phyloP scores from a whole-genome alignment of 2,888 invertebrate species.

The Priocnemis perturbator region DNA sequence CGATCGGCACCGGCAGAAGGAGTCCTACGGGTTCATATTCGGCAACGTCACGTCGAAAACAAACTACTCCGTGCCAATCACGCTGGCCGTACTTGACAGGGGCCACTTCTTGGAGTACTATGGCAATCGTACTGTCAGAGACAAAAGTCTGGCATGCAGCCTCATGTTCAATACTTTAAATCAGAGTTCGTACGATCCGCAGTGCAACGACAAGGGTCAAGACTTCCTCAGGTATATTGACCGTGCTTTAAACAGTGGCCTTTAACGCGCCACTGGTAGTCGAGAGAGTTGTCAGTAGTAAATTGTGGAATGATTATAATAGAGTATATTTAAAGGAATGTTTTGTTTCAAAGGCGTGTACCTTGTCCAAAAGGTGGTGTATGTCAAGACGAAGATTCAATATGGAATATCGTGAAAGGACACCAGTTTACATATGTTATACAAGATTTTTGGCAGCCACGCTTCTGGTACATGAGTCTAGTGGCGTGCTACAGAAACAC shows the following conservation, averaged over 20 bases:
- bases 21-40: conserved; percentile 96
- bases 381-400: conserved; percentile 91
- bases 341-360: conserved; percentile 78
- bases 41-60: conserved; percentile 91
- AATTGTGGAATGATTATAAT: too few species aligned
- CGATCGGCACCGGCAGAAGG: conserved; percentile 87
- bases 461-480: conserved; percentile 97
- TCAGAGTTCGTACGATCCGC: conserved; percentile 88
- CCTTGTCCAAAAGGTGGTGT: conserved; percentile 87
- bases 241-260: background rate
- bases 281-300: too few species aligned
- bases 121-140: conserved; percentile 82
- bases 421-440: conserved; percentile 97
- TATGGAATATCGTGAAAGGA: conserved; percentile 89
- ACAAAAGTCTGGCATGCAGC: conserved; percentile 87
- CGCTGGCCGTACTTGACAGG: conserved; percentile 93
- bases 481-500: conserved; percentile 93
- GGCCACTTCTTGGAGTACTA: conserved; percentile 93
- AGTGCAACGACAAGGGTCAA: conserved; percentile 86
- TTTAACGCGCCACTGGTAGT: too few species aligned
- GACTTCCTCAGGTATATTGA: conserved; percentile 80
- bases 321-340: background rate
- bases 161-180: conserved; percentile 92
- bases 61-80: conserved; percentile 82
- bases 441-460: conserved; percentile 91